A percentile compares a stretch with the other conserved stretches of the same genome.
phyloP scores from a whole-genome alignment of 1,140 invertebrate species.

The Ceratosolen fusciceps region DNA sequence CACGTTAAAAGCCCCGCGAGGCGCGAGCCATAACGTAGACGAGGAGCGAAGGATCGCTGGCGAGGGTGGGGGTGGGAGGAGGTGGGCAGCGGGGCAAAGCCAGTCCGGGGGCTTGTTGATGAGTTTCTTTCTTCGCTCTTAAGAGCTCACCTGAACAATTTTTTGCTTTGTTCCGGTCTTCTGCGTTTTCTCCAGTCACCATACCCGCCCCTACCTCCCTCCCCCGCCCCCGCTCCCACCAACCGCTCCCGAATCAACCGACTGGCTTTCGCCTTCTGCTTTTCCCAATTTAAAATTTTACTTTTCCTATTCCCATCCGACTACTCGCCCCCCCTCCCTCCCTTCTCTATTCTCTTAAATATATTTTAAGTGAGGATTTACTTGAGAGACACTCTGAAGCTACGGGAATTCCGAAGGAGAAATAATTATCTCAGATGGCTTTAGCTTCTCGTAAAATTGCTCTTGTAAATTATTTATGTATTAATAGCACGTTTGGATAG shows the following conservation, averaged over 20 bases:
- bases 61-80: neutral
- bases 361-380: neutral
- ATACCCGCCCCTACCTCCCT: neutral
- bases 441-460: too few relatives aligned
- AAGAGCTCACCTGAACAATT: slow-evolving; percentile 25
- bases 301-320: slow-evolving; percentile 13
- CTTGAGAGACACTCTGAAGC: neutral
- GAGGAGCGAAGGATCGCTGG: too few relatives aligned
- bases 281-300: neutral
- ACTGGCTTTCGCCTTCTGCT: neutral
- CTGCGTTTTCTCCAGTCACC: slow-evolving; percentile 13
- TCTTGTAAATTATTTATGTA: too few relatives aligned
- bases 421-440: too few relatives aligned
- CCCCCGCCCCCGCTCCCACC: neutral
- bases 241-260: too few relatives aligned
- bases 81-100: neutral
- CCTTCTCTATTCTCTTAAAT: slow-evolving; percentile 9
- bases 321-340: too few relatives aligned
- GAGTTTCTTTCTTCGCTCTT: slow-evolving; percentile 42
- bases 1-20: slow-evolving; percentile 4
- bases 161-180: slow-evolving; percentile 6
- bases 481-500: too few relatives aligned
- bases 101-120: slow-evolving; percentile 23
- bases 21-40: neutral
- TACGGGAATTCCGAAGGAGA: neutral